Evolutionary conservation across 2,797 vertebrate genomes (phyloP), one percentile per base, ranked within the genome.

Genomic region (Smutsia gigantea): DNA sequence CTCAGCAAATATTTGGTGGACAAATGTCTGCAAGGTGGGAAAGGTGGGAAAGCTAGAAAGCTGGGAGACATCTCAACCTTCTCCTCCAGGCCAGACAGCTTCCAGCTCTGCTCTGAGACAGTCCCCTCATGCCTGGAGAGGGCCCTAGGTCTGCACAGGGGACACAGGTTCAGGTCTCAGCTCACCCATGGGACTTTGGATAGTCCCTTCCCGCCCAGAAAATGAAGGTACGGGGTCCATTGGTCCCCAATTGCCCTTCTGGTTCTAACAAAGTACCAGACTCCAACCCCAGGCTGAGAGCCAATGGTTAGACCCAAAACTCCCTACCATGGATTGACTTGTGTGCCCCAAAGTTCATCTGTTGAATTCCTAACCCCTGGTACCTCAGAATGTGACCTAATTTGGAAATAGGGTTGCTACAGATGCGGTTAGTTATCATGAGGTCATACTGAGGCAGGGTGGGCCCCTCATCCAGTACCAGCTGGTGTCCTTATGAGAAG

Each of bases 61-160:
- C 25, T 3, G 2, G 23, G 4, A 4, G 13, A 11, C 10, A 2
- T 0, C 61, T 71, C 14, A 8, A 2, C 84, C 84, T 31, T 9
- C 57, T 61, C 81, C 31, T 59, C 6, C 15, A 2, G 37, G 71
- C 25, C 59, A 2, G 7, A 1, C 0, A 3, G 13, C 55, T 11
- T 17, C 66, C 49, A 5, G 42, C 31, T 77, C 27, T n/a, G 61
- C 85, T 53, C 13, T 0, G n/a, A 74, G 55, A 23, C 17, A 55
- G 49, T 4, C 49, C 53, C 39, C 37, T 46, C 4, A 15, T 0
- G 0, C 8, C 55, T 17, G 7, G 17, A 66, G 31, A 7, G 66
- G 66, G n/a, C 51, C 42, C 23, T 3, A 27, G 51, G 3, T 63
- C 13, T 0, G 0, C 31, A 69, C 8, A 29, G 34, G 51, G 25